Evolutionary conservation across 2,888 invertebrate species (phyloP).

Genomic region (Thumatha senex): DNA sequence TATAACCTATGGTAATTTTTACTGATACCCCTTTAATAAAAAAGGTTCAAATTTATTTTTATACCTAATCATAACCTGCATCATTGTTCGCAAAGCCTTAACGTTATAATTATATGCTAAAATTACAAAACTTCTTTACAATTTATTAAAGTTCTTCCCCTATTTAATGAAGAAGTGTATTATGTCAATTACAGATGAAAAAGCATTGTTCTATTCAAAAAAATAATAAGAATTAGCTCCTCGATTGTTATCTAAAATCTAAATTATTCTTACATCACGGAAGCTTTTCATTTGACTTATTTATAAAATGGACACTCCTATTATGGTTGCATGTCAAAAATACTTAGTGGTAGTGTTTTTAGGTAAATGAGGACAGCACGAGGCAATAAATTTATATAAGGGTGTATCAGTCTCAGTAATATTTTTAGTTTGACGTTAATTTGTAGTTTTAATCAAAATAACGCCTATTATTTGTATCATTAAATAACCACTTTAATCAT

Average conservation of each 20-base stretch:
- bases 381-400: slow-evolving; percentile 22
- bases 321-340: slow-evolving; percentile 34
- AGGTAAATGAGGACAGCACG: slow-evolving; percentile 24
- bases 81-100: too few relatives aligned
- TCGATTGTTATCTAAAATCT: slow-evolving; percentile 34
- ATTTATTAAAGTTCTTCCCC: too few relatives aligned
- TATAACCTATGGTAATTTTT: background rate
- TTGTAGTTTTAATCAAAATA: background rate
- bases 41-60: slow-evolving; percentile 5
- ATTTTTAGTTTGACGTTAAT: background rate
- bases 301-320: slow-evolving; percentile 34
- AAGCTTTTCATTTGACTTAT: slow-evolving; percentile 28
- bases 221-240: slow-evolving; percentile 32
- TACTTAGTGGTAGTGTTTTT: slow-evolving; percentile 27
- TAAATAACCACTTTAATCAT: background rate
- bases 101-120: too few relatives aligned
- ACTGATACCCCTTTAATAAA: too few relatives aligned
- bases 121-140: too few relatives aligned
- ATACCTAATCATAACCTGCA: background rate
- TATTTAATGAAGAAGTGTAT: too few relatives aligned
- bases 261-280: slow-evolving; percentile 35
- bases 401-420: background rate
- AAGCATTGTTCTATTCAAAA: slow-evolving; percentile 7
- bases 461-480: background rate
- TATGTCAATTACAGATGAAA: background rate